A percentile compares a stretch with the other conserved stretches of the same genome.
These are phyloP conservation scores for Notospermus geniculatus DNA, from an alignment of 1,140 invertebrate species.

Conservation along the genomic window DNA sequence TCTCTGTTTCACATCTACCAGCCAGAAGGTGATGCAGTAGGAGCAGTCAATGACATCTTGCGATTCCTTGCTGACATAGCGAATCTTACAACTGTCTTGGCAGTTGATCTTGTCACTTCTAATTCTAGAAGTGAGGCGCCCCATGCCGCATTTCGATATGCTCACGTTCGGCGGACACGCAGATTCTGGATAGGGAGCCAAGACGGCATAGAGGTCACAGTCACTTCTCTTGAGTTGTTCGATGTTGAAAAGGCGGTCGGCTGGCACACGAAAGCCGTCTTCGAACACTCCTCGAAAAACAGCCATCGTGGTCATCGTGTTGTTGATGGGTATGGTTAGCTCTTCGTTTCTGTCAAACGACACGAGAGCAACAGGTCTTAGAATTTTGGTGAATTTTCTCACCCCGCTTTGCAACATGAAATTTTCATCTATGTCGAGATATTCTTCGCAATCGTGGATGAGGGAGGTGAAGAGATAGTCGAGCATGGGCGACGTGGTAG, in stretches of 20 bases:
- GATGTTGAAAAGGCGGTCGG: conserved; percentile 8
- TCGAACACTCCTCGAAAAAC: conserved; percentile 3
- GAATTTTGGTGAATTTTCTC: conserved; percentile 3
- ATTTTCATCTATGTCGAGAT: conserved; percentile 10
- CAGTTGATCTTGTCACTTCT: conserved; percentile 6
- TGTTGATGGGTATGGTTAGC: conserved; percentile 9
- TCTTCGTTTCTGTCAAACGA: conserved; percentile 8
- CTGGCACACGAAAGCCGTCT: conserved; percentile 5
- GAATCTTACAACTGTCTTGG: conserved; percentile 6
- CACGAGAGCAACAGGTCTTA: conserved; percentile 5
- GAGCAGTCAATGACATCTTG: conserved; percentile 5
- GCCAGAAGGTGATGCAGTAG: neutral
- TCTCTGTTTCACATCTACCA: conserved; percentile 7
- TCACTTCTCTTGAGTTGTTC: conserved; percentile 8
- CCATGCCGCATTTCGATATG: conserved; percentile 8
- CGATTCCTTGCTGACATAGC: neutral
- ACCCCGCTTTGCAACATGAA: neutral
- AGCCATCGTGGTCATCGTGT: conserved; percentile 7
- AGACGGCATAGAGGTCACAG: neutral
- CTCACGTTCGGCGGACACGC: neutral
- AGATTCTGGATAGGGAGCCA: conserved; percentile 3
- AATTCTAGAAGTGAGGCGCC: neutral
- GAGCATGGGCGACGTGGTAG: conserved; percentile 5
- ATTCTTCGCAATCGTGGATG: neutral
- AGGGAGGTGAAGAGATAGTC: conserved; percentile 7